Evolutionary conservation across 2,888 invertebrate species (phyloP), one percentile per base, ranked within the genome.

Genomic region (Gortyna flavago): DNA sequence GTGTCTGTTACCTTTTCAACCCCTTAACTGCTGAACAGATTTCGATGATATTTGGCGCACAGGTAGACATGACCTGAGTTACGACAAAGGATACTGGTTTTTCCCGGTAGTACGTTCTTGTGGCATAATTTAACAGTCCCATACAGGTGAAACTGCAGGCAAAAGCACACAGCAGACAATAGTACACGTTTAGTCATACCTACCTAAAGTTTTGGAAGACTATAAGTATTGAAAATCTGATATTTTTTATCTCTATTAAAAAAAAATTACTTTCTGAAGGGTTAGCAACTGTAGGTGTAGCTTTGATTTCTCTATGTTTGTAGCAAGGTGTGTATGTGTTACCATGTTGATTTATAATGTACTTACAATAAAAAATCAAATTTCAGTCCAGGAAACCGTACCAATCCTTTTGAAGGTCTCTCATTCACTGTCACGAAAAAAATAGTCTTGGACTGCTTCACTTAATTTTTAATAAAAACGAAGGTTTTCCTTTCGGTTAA

Each of bases 401-500:
- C 8, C 7, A 66, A 66, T 65, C 38, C 11, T 18, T 54, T 35
- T 35, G 35, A 35, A 35, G n/a, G 32, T 11, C n/a, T 3, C 11
- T 11, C n/a, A 25, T 1, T 48, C 16, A 16, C 1, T n/a, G 25
- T 29, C 35, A 35, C n/a, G 9, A 2, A n/a, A 35, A 21, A 25
- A 35, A 51, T 0, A 4, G 18, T 57, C 4, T 18, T 68, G 7
- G 18, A 25, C 29, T 64, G n/a, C 25, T 18, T 25, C 29, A 41
- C 3, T 48, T 64, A 29, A 25, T 72, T 76, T 57, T 66, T 13
- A 35, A 59, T 44, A 61, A 80, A 73, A 59, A 16, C 21, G 35
- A 75, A 79, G 76, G 75, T 81, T 86, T 73, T 75, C 82, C 79
- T 81, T 64, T 7, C 6, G 13, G 25, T 73, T 48, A 77, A 66